A percentile compares a stretch with the other conserved stretches of the same genome.
These are phyloP conservation scores for Leptodactylus fuscus DNA, from an alignment of 2,113 vertebrate species.

Conservation along the genomic window DNA sequence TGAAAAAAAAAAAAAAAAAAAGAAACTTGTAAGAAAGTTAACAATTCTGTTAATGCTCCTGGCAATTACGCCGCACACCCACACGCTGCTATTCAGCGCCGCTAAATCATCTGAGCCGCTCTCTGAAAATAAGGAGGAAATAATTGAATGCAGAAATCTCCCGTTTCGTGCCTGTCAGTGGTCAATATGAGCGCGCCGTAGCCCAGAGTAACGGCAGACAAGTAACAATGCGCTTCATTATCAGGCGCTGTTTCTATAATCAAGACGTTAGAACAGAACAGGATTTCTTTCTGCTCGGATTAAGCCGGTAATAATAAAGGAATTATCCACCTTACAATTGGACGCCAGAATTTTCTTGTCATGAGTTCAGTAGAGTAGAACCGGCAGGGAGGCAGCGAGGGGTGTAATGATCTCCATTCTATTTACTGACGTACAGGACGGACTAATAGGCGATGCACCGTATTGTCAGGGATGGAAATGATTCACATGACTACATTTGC, in stretches of 20 bases:
- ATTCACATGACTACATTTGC: too few relatives aligned
- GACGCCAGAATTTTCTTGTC: conserved; percentile 3
- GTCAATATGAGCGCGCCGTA: conserved; percentile 18
- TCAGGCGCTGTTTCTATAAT: background rate
- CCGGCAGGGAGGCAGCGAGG: background rate
- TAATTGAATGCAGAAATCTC: conserved; percentile 20
- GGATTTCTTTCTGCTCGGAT: conserved; percentile 19
- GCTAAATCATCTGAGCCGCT: conserved; percentile 15
- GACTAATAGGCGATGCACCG: too few relatives aligned
- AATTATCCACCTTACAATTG: conserved; percentile 4
- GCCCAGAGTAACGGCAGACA: background rate
- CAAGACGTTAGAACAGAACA: conserved; percentile 10
- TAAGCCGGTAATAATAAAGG: conserved; percentile 37
- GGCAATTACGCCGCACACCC: conserved; percentile 28
- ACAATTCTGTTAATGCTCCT: conserved; percentile 4
- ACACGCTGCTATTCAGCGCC: background rate
- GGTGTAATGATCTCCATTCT: background rate
- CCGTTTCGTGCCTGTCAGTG: background rate
- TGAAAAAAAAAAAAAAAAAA: too few relatives aligned
- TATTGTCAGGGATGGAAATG: background rate
- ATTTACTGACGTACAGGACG: background rate
- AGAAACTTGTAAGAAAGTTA: conserved; percentile 3
- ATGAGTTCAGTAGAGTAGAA: background rate
- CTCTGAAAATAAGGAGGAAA: conserved; percentile 22
- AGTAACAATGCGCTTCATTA: conserved; percentile 16